phyloP scores from a whole-genome alignment of 1,140 invertebrate species.

The Lepidurus packardi region DNA sequence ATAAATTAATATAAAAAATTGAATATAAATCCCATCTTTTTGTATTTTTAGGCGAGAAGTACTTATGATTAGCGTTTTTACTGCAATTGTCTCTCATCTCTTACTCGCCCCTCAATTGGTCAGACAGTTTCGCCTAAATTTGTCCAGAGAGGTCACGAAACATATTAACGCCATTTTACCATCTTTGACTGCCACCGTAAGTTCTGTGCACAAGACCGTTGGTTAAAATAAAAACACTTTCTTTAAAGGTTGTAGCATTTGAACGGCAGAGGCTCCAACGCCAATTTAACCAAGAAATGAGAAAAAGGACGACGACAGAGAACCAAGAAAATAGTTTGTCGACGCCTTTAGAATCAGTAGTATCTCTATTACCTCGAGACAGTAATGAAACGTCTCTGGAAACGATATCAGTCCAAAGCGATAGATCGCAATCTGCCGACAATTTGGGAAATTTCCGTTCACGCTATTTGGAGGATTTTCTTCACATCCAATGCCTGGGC shows the following conservation, averaged over 20 bases:
- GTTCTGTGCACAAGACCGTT: neutral
- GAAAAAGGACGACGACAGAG: neutral
- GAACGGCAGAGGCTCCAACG: neutral
- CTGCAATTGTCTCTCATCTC: constrained; percentile 53
- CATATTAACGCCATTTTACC: constrained; percentile 30
- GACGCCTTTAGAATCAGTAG: neutral
- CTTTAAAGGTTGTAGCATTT: neutral
- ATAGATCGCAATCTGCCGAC: neutral
- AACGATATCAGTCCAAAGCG: neutral
- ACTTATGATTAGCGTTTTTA: constrained; percentile 58
- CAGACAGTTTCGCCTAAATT: constrained; percentile 36
- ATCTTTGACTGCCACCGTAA: constrained; percentile 12
- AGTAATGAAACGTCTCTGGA: neutral
- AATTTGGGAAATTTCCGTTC: constrained; percentile 47
- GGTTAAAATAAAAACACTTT: neutral
- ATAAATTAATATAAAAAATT: no score
- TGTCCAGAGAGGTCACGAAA: neutral
- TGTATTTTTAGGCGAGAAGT: constrained; percentile 62
- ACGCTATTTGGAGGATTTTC: constrained; percentile 80
- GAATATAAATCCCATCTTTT: constrained; percentile 24
- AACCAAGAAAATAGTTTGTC: neutral
- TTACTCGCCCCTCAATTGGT: constrained; percentile 49
- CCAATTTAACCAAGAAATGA: constrained; percentile 8
- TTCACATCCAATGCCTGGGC: constrained; percentile 73
- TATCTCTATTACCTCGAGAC: neutral